phyloP scores from a whole-genome alignment of 2,797 vertebrate genomes.

The Phoebastria nigripes region DNA sequence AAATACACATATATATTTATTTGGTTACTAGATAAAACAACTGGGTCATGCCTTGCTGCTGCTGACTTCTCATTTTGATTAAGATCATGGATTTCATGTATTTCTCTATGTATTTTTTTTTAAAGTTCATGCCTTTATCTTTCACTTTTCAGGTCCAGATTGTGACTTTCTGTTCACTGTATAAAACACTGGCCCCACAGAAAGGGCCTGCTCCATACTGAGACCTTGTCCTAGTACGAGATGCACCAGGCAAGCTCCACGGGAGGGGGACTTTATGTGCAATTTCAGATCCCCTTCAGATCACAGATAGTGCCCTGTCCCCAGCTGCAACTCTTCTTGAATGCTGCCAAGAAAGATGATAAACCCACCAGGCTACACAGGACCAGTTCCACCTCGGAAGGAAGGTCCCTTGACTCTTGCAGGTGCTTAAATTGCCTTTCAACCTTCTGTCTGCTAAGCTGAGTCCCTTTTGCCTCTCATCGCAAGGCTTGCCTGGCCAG shows the following conservation, averaged over 20 bases:
- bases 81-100: background rate
- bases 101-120: background rate
- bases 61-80: background rate
- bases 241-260: background rate
- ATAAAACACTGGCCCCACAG: background rate
- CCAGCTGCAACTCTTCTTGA: background rate
- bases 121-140: background rate
- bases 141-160: background rate
- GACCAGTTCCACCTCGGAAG: background rate
- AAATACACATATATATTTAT: background rate
- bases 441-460: background rate
- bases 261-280: background rate
- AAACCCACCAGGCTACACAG: background rate
- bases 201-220: background rate
- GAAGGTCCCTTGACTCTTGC: background rate
- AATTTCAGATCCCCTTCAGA: background rate
- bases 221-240: background rate
- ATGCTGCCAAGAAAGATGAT: background rate
- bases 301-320: background rate
- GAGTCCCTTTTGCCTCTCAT: background rate
- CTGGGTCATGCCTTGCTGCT: background rate
- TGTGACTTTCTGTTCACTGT: background rate
- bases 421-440: background rate
- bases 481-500: background rate
- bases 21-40: background rate